A percentile compares a stretch with the other conserved stretches of the same genome.
Conservation (phyloP, 2,797 vertebrate genomes). For the Lacerta bilineata region DNA sequence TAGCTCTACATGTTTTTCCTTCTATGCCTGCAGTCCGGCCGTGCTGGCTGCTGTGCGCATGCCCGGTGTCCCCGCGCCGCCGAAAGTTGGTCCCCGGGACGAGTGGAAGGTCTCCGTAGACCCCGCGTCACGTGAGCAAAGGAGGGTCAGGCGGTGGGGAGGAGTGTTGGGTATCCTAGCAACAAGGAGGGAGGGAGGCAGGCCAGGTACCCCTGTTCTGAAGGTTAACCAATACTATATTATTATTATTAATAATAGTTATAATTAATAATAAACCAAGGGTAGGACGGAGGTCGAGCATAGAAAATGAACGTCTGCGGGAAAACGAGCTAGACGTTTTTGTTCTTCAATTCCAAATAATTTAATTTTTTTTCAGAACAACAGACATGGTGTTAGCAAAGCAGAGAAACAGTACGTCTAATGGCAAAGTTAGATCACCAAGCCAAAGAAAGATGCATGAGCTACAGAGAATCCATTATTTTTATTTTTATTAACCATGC, state of each 20-base stretch:
- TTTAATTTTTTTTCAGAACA: too few species aligned
- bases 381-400: too few species aligned
- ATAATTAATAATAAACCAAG: neutral
- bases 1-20: neutral
- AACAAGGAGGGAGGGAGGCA: neutral
- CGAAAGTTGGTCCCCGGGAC: fast-evolving
- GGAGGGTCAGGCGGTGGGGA: neutral
- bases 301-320: neutral
- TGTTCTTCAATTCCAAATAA: neutral
- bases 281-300: too few species aligned
- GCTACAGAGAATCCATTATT: too few species aligned
- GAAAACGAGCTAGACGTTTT: neutral
- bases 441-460: too few species aligned
- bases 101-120: neutral
- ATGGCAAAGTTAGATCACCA: too few species aligned
- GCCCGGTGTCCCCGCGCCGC: neutral
- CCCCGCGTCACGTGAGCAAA: neutral
- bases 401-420: too few species aligned
- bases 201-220: neutral
- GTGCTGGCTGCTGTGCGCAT: neutral
- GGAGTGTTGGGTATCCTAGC: neutral
- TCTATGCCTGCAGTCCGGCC: neutral
- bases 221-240: too few species aligned
- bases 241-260: too few species aligned
- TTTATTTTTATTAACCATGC: too few species aligned